Conservation (phyloP, 2,888 invertebrate genomes). For the Apodemia zela region DNA sequence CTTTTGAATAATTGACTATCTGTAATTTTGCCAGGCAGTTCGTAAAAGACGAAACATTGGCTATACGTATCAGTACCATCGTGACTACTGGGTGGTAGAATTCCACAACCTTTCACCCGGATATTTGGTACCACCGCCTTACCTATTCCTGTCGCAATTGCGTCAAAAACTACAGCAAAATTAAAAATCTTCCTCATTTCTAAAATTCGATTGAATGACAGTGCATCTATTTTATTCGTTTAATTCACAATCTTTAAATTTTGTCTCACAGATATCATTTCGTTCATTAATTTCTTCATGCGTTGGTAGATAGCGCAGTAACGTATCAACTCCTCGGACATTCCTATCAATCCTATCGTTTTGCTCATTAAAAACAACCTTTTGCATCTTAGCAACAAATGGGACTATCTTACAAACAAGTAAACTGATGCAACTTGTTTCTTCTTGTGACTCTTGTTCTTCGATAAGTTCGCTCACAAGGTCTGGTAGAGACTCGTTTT, state of each 20-base stretch:
- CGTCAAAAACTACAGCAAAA: no score
- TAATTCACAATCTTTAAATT: constrained; percentile 74
- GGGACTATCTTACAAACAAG: constrained; percentile 89
- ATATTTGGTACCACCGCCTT: no score
- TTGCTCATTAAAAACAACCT: constrained; percentile 76
- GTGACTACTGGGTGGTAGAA: no score
- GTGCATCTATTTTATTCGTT: constrained; percentile 40
- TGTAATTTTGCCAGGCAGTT: no score
- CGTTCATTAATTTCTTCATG: constrained; percentile 79
- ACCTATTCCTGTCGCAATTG: no score
- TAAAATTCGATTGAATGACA: no score
- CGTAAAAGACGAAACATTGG: no score
- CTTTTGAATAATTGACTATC: no score
- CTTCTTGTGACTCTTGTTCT: constrained; percentile 74
- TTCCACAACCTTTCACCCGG: no score
- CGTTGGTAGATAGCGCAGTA: constrained; percentile 83
- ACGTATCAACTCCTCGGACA: constrained; percentile 52
- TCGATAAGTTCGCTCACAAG: constrained; percentile 81
- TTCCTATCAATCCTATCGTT: constrained; percentile 46
- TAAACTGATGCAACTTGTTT: constrained; percentile 85
- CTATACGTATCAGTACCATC: no score
- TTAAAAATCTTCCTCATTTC: no score
- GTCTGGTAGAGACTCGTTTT: constrained; percentile 82
- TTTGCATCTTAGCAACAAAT: constrained; percentile 88
- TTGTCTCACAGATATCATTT: constrained; percentile 82